phyloP scores from a whole-genome alignment of 2,888 invertebrate genomes.

The Ethmia dodecea region DNA sequence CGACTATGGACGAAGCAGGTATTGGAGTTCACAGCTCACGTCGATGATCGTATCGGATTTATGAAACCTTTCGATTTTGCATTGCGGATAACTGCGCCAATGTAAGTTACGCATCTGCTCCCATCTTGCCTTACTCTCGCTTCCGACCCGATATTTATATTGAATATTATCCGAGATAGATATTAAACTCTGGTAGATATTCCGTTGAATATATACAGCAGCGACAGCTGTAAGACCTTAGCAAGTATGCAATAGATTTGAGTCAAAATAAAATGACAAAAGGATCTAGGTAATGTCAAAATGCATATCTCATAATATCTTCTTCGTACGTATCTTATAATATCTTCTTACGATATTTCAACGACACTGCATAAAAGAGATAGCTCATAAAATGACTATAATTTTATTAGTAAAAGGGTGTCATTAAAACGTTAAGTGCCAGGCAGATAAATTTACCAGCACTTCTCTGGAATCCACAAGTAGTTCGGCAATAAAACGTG shows the following conservation, averaged over 20 bases:
- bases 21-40: too few relatives aligned
- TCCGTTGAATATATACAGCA: conserved; percentile 30
- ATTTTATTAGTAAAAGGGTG: conserved; percentile 18
- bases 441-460: conserved; percentile 23
- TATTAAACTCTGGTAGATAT: conserved; percentile 51
- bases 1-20: too few relatives aligned
- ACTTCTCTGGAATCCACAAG: conserved; percentile 55
- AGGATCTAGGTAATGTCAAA: too few relatives aligned
- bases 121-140: conserved; percentile 24
- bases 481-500: conserved; percentile 47
- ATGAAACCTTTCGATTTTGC: background rate
- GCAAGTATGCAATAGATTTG: conserved; percentile 14
- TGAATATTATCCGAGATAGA: conserved; percentile 43
- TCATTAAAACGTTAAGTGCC: conserved; percentile 23
- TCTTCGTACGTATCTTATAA: too few relatives aligned
- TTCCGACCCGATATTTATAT: conserved; percentile 44
- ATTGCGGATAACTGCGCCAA: conserved; percentile 1
- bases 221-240: conserved; percentile 48
- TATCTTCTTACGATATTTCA: background rate
- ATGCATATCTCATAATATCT: too few relatives aligned
- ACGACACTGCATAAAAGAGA: conserved; percentile 13
- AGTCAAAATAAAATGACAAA: too few relatives aligned
- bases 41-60: too few relatives aligned
- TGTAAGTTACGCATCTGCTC: conserved; percentile 11
- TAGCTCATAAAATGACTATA: conserved; percentile 19